Base-by-base conservation (phyloP, 35 echinoderm and acorn worm genomes). In the Apostichopus californicus region DNA sequence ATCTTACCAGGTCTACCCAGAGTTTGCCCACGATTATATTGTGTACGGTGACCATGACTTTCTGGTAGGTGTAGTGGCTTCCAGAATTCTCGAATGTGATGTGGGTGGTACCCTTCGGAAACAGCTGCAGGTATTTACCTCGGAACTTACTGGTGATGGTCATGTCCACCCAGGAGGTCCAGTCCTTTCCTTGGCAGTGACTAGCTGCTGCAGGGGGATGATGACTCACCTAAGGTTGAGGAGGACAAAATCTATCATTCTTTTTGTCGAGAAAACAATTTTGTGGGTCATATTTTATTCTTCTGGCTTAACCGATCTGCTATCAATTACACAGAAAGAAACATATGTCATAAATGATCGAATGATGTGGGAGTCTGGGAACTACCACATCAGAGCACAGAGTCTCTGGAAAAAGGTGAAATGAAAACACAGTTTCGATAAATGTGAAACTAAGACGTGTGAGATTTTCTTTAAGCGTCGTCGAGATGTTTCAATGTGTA, bases 11-110 rank as follows among this genome's bases (percentile, higher is more conserved):
- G 65, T 99, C 97, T 11, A 99, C 95, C 97, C 97, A 99, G 9
- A 99, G 97, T 80, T 99, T 99, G 15, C 97, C 97, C 17, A 99
- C 97, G 55, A 99, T 99, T 83, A 99, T 99, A 72, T 99, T 99
- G 87, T 99, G 97, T 53, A 99, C 97, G 59, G 97, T 99, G 57
- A 93, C 91, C 13, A 95, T 93, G 55, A 96, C 95, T 54, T 96
- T 94, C 77, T 89, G 56, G 63, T 96, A 99, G 24, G 97, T 99
- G 65, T 99, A 99, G 86, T 99, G 95, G 91, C 95, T 99, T 6
- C 97, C 97, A 60, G 97, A 91, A 56, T 92, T 93, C 90, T 95
- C 93, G 90, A 99, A 99, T 23, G 80, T 87, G 55, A 99, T 91
- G 89, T 99, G 97, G 13, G 93, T 87, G 28, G 94, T 96, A 56